Evolutionary conservation across 1,140 invertebrate genomes (phyloP).

Genomic region (Brachionus sp.): DNA sequence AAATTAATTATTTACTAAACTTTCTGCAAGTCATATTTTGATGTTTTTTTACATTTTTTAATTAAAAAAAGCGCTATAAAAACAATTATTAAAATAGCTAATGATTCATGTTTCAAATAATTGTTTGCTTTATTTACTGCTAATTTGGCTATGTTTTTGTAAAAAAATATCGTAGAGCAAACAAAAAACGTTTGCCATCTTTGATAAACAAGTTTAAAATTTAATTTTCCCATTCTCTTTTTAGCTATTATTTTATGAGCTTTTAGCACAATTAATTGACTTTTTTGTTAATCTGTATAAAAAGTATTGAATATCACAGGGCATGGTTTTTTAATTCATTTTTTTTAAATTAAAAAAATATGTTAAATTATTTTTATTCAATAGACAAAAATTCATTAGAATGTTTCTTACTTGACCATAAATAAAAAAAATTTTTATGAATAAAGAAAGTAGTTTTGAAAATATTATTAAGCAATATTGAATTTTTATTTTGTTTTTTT

Average conservation of each 20-base stretch:
- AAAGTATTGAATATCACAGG: neutral
- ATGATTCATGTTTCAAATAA: neutral
- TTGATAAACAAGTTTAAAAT: neutral
- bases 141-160: neutral
- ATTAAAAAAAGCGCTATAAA: conserved; percentile 42
- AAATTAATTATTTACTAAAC: conserved; percentile 1
- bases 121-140: neutral
- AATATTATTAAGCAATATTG: too few relatives aligned
- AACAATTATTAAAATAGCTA: conserved; percentile 5
- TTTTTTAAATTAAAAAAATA: too few relatives aligned
- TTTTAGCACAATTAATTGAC: neutral
- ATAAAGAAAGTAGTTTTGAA: neutral
- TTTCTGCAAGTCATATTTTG: neutral
- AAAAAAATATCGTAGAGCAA: conserved; percentile 17
- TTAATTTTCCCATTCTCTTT: conserved; percentile 2
- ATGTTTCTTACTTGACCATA: too few relatives aligned
- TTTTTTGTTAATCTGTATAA: neutral
- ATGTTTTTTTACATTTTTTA: neutral
- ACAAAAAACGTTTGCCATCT: neutral
- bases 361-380: too few relatives aligned
- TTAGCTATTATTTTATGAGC: neutral
- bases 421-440: too few relatives aligned
- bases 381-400: too few relatives aligned
- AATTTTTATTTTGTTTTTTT: too few relatives aligned
- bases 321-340: neutral